These are phyloP conservation scores for Ammodytes dubius DNA, from an alignment of 2,113 vertebrate genomes.

Conservation along the genomic window DNA sequence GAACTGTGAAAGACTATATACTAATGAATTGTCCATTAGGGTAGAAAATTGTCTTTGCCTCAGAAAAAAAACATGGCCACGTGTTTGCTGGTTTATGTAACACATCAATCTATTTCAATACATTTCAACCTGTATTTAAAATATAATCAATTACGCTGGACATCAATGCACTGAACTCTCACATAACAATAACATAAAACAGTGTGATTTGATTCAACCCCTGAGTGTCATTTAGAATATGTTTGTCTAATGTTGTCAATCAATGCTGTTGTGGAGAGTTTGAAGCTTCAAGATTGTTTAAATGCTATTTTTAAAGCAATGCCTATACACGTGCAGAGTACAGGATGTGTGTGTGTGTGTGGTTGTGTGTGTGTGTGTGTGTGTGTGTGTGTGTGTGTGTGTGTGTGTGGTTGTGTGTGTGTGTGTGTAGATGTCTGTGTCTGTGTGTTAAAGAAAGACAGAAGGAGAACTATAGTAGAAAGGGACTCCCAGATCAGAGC, in stretches of 20 bases:
- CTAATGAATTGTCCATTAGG: not conserved
- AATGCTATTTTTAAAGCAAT: not conserved
- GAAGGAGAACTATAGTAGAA: slow-evolving; percentile 12
- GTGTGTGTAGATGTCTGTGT: not conserved
- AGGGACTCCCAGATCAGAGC: slow-evolving; percentile 43
- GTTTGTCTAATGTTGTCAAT: not conserved
- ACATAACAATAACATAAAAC: not conserved
- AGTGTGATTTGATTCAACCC: not conserved
- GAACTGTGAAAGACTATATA: slow-evolving; percentile 11
- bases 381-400: not conserved
- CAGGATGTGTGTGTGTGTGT: not conserved
- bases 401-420: not conserved
- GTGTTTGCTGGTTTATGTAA: not conserved
- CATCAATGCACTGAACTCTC: not conserved
- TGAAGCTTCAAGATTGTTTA: not conserved
- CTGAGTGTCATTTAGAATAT: too few species aligned
- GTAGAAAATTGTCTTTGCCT: not conserved
- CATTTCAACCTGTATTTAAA: not conserved
- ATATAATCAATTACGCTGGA: not conserved
- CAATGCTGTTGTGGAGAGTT: not conserved
- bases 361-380: not conserved
- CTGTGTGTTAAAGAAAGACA: slow-evolving; percentile 1
- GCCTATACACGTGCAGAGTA: too few species aligned
- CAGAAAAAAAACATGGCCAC: not conserved
- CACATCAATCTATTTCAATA: not conserved